Conservation (phyloP, 2,113 vertebrate genomes). For the Falco punctatus region DNA sequence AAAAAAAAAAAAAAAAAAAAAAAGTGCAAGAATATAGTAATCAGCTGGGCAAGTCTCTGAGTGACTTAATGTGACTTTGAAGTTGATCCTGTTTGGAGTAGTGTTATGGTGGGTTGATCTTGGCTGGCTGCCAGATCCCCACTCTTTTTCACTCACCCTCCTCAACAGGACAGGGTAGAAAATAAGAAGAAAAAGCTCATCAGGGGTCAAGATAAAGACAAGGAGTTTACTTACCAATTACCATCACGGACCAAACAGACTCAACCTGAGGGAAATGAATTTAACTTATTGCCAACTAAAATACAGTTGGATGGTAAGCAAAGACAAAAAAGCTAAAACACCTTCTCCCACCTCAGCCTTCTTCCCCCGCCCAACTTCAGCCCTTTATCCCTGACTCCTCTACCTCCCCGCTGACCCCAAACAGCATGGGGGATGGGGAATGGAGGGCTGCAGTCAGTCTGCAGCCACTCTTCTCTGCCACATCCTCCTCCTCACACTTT, state of each 20-base stretch:
- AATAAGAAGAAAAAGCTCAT: background rate
- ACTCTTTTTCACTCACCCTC: background rate
- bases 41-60: background rate
- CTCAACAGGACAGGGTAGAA: background rate
- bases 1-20: background rate
- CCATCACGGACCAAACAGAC: background rate
- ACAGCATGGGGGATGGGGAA: accelerated
- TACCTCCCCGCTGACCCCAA: background rate
- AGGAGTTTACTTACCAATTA: background rate
- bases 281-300: background rate
- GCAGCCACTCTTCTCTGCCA: background rate
- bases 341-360: accelerated
- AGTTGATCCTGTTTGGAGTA: background rate
- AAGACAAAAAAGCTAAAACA: background rate
- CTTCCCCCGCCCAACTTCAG: background rate
- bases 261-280: background rate
- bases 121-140: background rate
- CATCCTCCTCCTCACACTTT: background rate
- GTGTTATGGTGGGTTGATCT: background rate
- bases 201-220: background rate
- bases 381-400: background rate
- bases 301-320: background rate
- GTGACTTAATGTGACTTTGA: background rate
- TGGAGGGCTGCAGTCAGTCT: background rate
- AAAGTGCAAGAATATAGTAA: background rate